Evolutionary conservation across 2,888 invertebrate genomes (phyloP), one percentile per base, ranked within the genome.

Genomic region (Cephalotes varians): DNA sequence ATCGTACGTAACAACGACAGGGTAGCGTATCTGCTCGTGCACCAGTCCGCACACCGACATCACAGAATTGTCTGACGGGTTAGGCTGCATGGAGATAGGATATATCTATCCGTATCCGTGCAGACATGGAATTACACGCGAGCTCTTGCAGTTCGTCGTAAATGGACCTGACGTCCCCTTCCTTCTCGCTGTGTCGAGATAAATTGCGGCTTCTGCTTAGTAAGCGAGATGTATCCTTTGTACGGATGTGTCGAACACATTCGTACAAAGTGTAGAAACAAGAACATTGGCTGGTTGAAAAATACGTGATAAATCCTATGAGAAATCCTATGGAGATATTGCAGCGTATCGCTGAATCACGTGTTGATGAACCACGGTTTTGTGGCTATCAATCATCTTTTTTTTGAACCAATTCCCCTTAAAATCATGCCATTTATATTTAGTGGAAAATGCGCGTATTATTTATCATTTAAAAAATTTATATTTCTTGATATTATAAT

Each of bases 231-330:
- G 86, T 85, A 84, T 69, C 51, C 64, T 83, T 74, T 85, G n/a
- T n/a, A n/a, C n/a, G n/a, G n/a, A n/a, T n/a, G n/a, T 77, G 72
- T 72, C 76, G 81, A 74, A 37, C 67, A 37, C 67, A 81, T n/a
- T 25, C 60, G 56, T n/a, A n/a, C n/a, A n/a, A n/a, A n/a, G n/a
- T n/a, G n/a, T 69, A 81, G 86, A 88, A 88, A 86, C 82, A 83
- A 86, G 88, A 87, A 85, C 87, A 73, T 83, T 80, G 84, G 40
- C 10, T 58, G 18, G 31, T 31, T 21, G 71, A 83, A 83, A 86
- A 77, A 85, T 84, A 85, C 31, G 82, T 44, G 44, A 81, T 88
- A 87, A 88, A n/a, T n/a, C n/a, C n/a, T 86, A 86, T 87, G 87
- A 89, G 86, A 88, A 88, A 86, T 86, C 47, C 82, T 58, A 56